Conservation (phyloP, 2,888 invertebrate species). For the Poecilobothrus nobilitatus region DNA sequence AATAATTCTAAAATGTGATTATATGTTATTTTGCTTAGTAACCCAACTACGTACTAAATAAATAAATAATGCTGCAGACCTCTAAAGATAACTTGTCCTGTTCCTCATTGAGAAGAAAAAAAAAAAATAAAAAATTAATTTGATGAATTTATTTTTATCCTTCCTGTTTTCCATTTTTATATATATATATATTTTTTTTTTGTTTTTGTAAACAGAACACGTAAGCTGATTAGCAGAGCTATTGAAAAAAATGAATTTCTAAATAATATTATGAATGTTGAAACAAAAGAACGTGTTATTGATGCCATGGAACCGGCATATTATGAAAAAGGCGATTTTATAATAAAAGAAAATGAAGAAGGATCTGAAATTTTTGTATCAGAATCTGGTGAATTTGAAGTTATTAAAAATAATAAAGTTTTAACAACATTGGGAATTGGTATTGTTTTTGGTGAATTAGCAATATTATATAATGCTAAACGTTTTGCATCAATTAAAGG, state of each 20-base stretch:
- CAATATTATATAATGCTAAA: constrained; percentile 88
- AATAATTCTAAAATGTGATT: too few relatives aligned
- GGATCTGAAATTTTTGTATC: constrained; percentile 83
- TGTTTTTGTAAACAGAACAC: constrained; percentile 45
- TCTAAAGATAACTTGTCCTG: too few relatives aligned
- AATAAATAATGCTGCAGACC: too few relatives aligned
- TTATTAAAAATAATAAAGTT: constrained; percentile 67
- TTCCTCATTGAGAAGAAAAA: too few relatives aligned
- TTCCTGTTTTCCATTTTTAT: too few relatives aligned
- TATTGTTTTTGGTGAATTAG: constrained; percentile 83
- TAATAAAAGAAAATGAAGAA: constrained; percentile 71
- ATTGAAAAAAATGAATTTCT: constrained; percentile 75
- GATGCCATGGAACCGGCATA: constrained; percentile 71
- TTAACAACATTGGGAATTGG: constrained; percentile 74
- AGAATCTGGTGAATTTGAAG: constrained; percentile 77
- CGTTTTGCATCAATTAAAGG: constrained; percentile 79
- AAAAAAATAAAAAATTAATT: too few relatives aligned
- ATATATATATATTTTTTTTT: too few relatives aligned
- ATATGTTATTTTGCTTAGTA: too few relatives aligned
- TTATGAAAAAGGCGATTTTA: constrained; percentile 57
- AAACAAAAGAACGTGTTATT: constrained; percentile 66
- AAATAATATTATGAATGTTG: constrained; percentile 65
- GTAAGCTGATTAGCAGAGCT: constrained; percentile 58
- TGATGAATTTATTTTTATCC: too few relatives aligned
- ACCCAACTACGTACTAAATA: too few relatives aligned